Percentiles rank a stretch among this genome's conserved stretches.
These are phyloP conservation scores for Trypoxylus dichotomus DNA, from an alignment of 1,140 invertebrate species.

Conservation along the genomic window DNA sequence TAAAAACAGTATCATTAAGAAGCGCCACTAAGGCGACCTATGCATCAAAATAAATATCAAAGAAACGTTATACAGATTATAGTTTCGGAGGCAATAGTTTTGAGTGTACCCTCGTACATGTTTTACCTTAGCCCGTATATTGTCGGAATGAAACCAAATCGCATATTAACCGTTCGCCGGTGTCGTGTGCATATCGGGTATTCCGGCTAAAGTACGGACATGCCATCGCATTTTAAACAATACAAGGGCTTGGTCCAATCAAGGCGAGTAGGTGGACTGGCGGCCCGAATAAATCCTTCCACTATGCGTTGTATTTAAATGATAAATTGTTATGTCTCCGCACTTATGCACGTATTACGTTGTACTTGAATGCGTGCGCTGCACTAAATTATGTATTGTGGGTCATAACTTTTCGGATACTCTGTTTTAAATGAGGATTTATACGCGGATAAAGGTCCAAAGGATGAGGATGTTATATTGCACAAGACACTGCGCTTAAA, in stretches of 20 bases:
- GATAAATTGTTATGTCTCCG: slow-evolving; percentile 10
- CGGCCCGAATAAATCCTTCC: slow-evolving; percentile 12
- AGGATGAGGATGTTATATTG: not conserved
- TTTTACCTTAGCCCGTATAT: not conserved
- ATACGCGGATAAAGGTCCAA: not conserved
- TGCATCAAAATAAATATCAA: too few species aligned
- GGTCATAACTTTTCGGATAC: not conserved
- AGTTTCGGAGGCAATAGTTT: too few species aligned
- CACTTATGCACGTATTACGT: not conserved
- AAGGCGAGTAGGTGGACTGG: slow-evolving; percentile 14
- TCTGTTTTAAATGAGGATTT: slow-evolving; percentile 7
- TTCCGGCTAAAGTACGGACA: not conserved
- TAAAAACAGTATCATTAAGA: too few species aligned
- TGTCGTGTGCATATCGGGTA: not conserved
- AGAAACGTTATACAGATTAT: too few species aligned
- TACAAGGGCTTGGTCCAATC: slow-evolving; percentile 14
- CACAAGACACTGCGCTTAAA: not conserved
- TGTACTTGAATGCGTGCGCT: not conserved
- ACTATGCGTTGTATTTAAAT: slow-evolving; percentile 14
- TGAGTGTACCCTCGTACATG: too few species aligned
- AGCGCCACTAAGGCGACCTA: too few species aligned
- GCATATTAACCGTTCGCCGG: not conserved
- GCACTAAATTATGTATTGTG: not conserved
- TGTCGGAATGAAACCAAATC: not conserved
- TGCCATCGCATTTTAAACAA: slow-evolving; percentile 6